Evolutionary conservation across 2,113 vertebrate species (phyloP).

Genomic region (Daboia siamensis): DNA sequence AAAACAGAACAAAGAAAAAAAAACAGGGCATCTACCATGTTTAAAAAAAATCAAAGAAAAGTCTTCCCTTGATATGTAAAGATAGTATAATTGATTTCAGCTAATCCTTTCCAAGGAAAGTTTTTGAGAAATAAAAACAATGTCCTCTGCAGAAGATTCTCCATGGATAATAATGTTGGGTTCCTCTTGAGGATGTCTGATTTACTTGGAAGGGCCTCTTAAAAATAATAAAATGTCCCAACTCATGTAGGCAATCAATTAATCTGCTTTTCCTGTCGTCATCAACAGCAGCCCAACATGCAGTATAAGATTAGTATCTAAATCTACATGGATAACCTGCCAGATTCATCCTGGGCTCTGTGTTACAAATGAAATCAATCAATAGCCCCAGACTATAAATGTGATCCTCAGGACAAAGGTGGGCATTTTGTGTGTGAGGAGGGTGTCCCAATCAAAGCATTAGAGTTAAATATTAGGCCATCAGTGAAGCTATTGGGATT

Average conservation of each 20-base stretch:
- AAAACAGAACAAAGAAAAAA: background rate
- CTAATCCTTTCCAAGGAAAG: background rate
- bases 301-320: background rate
- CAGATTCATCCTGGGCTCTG: background rate
- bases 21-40: background rate
- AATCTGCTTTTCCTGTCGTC: background rate
- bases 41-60: background rate
- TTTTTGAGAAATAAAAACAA: background rate
- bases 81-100: background rate
- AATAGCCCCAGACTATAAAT: background rate
- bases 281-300: background rate
- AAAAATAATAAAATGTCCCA: background rate
- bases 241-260: background rate
- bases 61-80: background rate
- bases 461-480: background rate
- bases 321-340: background rate
- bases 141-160: background rate
- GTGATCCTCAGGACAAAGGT: background rate
- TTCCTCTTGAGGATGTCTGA: background rate
- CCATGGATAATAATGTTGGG: background rate
- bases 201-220: background rate
- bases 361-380: background rate
- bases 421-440: background rate
- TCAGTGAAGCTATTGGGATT: background rate
- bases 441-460: background rate